Percentiles rank a stretch among this genome's conserved stretches.
Evolutionary conservation across 2,797 vertebrate genomes (phyloP).

Genomic region (Glyptemys insculpta): DNA sequence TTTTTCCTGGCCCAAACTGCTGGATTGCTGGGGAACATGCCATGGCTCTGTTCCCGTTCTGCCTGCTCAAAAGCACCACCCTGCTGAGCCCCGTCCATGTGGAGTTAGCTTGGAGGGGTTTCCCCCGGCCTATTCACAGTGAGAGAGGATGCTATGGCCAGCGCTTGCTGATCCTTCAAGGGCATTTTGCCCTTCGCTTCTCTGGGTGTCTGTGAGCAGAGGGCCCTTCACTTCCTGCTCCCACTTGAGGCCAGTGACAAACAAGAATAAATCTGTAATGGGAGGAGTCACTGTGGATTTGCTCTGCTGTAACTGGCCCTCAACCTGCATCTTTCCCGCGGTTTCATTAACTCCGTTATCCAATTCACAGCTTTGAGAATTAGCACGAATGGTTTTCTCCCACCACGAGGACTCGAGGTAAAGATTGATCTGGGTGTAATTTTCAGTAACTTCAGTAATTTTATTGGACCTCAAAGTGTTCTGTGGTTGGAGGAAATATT

Average conservation of each 20-base stretch:
- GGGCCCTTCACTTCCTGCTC: neutral
- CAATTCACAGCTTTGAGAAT: conserved; percentile 58
- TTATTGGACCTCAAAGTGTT: conserved; percentile 74
- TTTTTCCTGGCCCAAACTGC: neutral
- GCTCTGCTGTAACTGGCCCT: neutral
- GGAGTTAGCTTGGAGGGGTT: neutral
- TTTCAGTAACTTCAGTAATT: conserved; percentile 73
- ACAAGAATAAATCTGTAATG: neutral
- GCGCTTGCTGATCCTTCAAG: neutral
- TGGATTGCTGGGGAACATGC: neutral
- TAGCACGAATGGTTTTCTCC: conserved; percentile 5
- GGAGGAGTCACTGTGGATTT: neutral
- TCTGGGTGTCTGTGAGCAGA: neutral
- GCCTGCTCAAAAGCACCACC: neutral
- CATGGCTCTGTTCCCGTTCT: neutral
- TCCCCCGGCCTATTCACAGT: rapidly evolving
- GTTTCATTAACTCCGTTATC: neutral
- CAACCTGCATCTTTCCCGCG: neutral
- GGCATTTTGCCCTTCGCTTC: neutral
- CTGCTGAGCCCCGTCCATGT: rapidly evolving
- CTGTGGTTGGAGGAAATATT: conserved; percentile 79
- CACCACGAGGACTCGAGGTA: conserved; percentile 49
- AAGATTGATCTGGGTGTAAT: conserved; percentile 69
- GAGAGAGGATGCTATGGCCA: too few species aligned
- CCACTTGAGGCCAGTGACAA: neutral